Percentiles rank a stretch among this genome's conserved stretches.
phyloP scores from a whole-genome alignment of 2,797 vertebrate species.

The Enteromius afrohamiltoni region DNA sequence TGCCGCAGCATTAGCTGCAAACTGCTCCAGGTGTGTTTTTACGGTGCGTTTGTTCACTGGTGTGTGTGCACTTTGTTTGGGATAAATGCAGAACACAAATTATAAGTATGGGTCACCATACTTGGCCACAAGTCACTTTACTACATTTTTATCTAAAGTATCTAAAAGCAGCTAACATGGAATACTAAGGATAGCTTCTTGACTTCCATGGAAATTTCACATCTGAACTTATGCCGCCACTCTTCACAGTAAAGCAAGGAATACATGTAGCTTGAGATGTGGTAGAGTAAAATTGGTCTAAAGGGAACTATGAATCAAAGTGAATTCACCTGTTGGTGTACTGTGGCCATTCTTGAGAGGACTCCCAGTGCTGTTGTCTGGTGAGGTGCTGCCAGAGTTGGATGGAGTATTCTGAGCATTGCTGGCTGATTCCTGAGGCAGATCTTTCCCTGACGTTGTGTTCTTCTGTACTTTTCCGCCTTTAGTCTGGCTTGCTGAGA shows the following conservation, averaged over 20 bases:
- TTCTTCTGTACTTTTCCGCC: conserved; percentile 78
- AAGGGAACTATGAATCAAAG: background rate
- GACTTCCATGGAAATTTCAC: background rate
- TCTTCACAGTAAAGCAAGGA: conserved; percentile 6
- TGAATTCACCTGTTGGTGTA: conserved; percentile 69
- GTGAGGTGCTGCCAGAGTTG: conserved; percentile 74
- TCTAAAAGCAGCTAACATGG: too few species aligned
- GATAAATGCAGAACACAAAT: too few species aligned
- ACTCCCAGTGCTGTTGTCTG: conserved; percentile 75
- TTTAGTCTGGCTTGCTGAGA: conserved; percentile 69
- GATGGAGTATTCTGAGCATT: conserved; percentile 67
- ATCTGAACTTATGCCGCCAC: background rate
- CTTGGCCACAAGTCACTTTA: too few species aligned
- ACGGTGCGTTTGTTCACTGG: too few species aligned
- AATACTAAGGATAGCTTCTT: background rate
- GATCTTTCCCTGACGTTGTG: conserved; percentile 73
- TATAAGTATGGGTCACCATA: too few species aligned
- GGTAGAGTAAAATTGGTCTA: background rate
- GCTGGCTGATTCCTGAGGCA: conserved; percentile 68
- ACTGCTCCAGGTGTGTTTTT: too few species aligned
- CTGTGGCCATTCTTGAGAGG: conserved; percentile 68
- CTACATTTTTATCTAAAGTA: too few species aligned
- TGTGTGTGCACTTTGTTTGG: too few species aligned
- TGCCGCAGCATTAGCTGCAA: too few species aligned
- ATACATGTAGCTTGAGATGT: background rate